A percentile compares a stretch with the other conserved stretches of the same genome.
These are phyloP conservation scores for Apis dorsata DNA, from an alignment of 1,140 invertebrate genomes.

Conservation along the genomic window DNA sequence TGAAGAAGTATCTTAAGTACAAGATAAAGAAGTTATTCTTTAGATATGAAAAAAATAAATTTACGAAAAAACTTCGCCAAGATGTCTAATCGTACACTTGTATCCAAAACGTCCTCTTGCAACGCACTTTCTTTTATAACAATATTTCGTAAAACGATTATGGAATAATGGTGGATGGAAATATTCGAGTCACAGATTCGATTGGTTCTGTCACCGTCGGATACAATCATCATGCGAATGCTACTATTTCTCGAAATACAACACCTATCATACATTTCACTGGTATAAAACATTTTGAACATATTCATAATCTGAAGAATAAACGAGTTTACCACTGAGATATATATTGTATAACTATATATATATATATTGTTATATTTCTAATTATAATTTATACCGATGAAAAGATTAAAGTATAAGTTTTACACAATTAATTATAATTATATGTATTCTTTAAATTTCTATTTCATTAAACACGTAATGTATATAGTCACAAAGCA, in stretches of 20 bases:
- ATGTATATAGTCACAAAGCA: too few relatives aligned
- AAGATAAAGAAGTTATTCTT: too few relatives aligned
- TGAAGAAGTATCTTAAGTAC: background rate
- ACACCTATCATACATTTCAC: conserved; percentile 15
- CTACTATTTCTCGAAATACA: background rate
- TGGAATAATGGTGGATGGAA: too few relatives aligned
- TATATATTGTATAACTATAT: background rate
- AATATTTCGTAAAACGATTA: background rate
- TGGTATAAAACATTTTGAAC: background rate
- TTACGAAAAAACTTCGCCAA: too few relatives aligned
- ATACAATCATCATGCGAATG: background rate
- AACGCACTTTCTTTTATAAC: background rate
- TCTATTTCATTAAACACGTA: background rate
- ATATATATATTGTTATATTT: too few relatives aligned
- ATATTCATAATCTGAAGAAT: background rate
- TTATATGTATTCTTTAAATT: background rate
- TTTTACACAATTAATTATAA: background rate
- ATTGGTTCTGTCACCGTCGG: conserved; percentile 11
- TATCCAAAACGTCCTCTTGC: background rate
- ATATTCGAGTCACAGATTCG: background rate
- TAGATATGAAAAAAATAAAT: background rate
- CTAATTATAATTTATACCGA: background rate
- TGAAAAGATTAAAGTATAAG: background rate
- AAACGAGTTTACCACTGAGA: background rate
- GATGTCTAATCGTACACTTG: background rate